These are phyloP conservation scores for Heliconius ismenius DNA, from an alignment of 2,888 invertebrate genomes.

Conservation along the genomic window DNA sequence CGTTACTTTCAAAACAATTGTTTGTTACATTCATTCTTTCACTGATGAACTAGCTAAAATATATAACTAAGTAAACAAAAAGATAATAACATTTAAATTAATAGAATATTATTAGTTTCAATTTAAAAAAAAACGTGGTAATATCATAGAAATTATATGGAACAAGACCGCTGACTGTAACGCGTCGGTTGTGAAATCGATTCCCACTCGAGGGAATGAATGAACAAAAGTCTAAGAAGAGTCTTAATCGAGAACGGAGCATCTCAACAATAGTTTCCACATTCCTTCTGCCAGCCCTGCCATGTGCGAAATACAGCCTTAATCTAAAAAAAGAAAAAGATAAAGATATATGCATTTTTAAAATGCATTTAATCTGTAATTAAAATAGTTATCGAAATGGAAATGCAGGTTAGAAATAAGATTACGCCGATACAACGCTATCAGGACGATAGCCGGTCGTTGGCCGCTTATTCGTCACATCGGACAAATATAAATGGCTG, in stretches of 20 bases:
- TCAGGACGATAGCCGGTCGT: constrained; percentile 58
- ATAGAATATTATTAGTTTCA: too few relatives aligned
- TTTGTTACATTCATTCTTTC: neutral
- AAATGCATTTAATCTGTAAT: neutral
- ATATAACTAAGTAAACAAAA: neutral
- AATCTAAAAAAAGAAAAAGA: neutral
- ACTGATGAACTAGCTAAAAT: neutral
- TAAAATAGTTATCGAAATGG: constrained; percentile 36
- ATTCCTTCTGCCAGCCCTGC: too few relatives aligned
- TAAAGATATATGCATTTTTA: neutral
- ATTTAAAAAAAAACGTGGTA: too few relatives aligned
- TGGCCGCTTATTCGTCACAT: constrained; percentile 49
- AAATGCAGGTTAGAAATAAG: constrained; percentile 55
- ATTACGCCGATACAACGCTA: constrained; percentile 56
- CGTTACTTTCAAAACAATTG: too few relatives aligned
- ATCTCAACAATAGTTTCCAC: neutral
- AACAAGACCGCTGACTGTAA: too few relatives aligned
- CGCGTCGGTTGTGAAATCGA: neutral
- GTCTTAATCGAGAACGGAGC: too few relatives aligned
- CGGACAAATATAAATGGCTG: constrained; percentile 35
- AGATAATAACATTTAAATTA: too few relatives aligned
- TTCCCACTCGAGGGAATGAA: neutral
- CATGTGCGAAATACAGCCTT: neutral
- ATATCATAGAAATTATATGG: too few relatives aligned
- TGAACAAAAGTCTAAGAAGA: too few relatives aligned